Conservation (phyloP, 2,113 vertebrate species). For the Dromiciops gliroides region DNA sequence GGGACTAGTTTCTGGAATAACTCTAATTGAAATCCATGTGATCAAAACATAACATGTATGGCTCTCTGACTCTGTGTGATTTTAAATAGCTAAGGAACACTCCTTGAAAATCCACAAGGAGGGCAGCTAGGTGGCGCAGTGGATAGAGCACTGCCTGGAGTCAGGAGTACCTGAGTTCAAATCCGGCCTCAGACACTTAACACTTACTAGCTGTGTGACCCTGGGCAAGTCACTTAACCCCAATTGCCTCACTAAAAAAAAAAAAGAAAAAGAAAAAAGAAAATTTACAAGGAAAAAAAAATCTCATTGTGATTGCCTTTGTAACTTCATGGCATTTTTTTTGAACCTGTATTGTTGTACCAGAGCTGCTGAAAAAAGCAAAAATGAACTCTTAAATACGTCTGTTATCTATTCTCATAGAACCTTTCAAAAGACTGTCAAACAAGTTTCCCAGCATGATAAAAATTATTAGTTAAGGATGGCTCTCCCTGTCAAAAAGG, state of each 20-base stretch:
- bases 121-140: too few relatives aligned
- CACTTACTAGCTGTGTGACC: too few relatives aligned
- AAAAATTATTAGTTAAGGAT: not conserved
- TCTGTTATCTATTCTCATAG: not conserved
- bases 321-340: not conserved
- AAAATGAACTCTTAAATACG: not conserved
- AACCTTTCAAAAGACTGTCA: not conserved
- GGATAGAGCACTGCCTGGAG: too few relatives aligned
- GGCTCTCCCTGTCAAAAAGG: not conserved
- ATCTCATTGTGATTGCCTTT: not conserved
- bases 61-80: not conserved
- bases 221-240: too few relatives aligned
- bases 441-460: not conserved
- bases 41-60: not conserved
- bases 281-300: not conserved
- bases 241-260: too few relatives aligned
- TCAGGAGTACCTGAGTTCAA: too few relatives aligned
- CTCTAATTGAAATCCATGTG: accelerated
- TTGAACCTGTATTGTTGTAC: not conserved
- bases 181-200: too few relatives aligned
- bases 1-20: constrained; percentile 52
- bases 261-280: too few relatives aligned
- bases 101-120: not conserved
- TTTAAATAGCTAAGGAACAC: not conserved
- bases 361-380: not conserved